phyloP scores from a whole-genome alignment of 2,888 invertebrate genomes.

The Diabrotica balteata region DNA sequence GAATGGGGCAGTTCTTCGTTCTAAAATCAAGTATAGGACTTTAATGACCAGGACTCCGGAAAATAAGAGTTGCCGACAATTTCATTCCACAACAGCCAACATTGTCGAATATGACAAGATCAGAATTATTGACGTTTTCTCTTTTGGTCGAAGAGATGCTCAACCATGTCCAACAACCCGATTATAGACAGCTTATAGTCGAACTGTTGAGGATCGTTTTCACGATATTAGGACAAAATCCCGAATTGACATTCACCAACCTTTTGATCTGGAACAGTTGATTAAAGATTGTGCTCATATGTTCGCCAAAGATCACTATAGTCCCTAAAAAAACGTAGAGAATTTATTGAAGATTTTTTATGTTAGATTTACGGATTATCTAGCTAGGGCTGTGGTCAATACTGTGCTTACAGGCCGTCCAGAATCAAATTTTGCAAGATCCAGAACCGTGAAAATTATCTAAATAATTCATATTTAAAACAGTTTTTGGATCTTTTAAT shows the following conservation, averaged over 20 bases:
- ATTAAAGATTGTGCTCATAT: slow-evolving; percentile 85
- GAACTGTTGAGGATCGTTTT: slow-evolving; percentile 88
- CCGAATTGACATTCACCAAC: slow-evolving; percentile 88
- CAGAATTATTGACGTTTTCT: slow-evolving; percentile 95
- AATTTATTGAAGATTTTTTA: slow-evolving; percentile 78
- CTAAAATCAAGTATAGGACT: slow-evolving; percentile 96
- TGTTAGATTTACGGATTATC: slow-evolving; percentile 85
- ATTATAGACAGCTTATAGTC: slow-evolving; percentile 74
- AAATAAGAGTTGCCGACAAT: slow-evolving; percentile 82
- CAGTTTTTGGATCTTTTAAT: too few relatives aligned
- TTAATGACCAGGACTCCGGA: slow-evolving; percentile 86
- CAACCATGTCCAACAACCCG: slow-evolving; percentile 69
- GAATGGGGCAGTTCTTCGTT: slow-evolving; percentile 86
- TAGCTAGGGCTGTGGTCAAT: slow-evolving; percentile 93
- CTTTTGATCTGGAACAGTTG: slow-evolving; percentile 82
- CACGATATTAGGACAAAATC: slow-evolving; percentile 92
- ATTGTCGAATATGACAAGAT: slow-evolving; percentile 94
- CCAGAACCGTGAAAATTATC: slow-evolving; percentile 58
- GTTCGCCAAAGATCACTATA: slow-evolving; percentile 78
- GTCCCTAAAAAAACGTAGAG: slow-evolving; percentile 56
- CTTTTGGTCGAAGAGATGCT: slow-evolving; percentile 86
- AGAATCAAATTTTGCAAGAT: slow-evolving; percentile 52
- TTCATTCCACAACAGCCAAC: slow-evolving; percentile 93
- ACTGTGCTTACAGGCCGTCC: slow-evolving; percentile 82
- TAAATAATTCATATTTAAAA: slow-evolving; percentile 21